Conservation (phyloP, 2,113 vertebrate species). For the Falco punctatus region DNA sequence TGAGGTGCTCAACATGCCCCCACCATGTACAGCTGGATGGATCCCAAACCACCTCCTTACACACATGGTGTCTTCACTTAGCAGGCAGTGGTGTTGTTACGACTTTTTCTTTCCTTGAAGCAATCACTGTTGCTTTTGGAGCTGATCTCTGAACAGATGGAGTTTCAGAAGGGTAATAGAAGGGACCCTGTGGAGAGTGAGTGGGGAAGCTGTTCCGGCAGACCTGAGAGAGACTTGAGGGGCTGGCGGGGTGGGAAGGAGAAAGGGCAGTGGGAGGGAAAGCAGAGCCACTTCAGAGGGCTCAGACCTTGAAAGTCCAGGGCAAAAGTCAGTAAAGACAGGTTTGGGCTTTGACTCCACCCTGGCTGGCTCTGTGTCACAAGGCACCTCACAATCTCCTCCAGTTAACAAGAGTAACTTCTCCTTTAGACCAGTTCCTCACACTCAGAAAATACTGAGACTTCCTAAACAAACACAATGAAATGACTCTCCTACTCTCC, state of each 20-base stretch:
- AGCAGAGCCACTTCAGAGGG: not conserved
- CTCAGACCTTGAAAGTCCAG: not conserved
- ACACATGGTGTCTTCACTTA: not conserved
- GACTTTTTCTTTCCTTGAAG: not conserved
- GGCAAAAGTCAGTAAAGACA: not conserved
- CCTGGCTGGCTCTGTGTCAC: not conserved
- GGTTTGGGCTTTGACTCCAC: not conserved
- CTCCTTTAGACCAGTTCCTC: not conserved
- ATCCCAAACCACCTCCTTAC: not conserved
- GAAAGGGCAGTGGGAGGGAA: not conserved
- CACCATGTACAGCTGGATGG: not conserved
- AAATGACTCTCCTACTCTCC: not conserved
- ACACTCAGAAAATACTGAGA: not conserved
- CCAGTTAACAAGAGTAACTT: not conserved
- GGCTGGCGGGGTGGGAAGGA: not conserved
- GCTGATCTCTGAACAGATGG: not conserved
- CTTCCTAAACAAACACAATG: not conserved
- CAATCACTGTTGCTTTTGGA: not conserved
- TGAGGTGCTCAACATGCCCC: not conserved
- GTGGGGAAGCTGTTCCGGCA: not conserved
- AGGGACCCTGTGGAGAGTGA: not conserved
- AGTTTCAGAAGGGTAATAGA: not conserved
- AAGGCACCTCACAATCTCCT: not conserved
- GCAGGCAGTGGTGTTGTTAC: not conserved
- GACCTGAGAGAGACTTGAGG: not conserved